phyloP scores from a whole-genome alignment of 2,113 vertebrate genomes.

The Saguinus imperator region DNA sequence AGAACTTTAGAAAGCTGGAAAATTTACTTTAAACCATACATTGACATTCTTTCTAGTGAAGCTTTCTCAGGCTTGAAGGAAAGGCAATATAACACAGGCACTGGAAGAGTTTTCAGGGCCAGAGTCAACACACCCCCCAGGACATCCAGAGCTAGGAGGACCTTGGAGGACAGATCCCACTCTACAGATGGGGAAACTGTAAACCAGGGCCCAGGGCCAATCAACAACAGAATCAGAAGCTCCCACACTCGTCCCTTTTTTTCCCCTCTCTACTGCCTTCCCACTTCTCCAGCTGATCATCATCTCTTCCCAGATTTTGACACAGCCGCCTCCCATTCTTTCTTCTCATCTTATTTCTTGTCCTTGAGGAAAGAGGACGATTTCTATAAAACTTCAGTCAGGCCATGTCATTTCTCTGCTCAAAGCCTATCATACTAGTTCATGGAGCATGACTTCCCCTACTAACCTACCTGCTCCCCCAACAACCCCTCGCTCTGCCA shows the following conservation, averaged over 20 bases:
- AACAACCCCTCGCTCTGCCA: not conserved
- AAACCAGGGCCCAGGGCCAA: not conserved
- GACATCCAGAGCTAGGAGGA: not conserved
- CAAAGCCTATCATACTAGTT: not conserved
- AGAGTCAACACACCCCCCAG: not conserved
- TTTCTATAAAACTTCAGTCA: not conserved
- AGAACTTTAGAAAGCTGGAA: conserved; percentile 36
- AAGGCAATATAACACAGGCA: not conserved
- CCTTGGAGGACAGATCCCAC: not conserved
- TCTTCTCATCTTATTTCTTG: not conserved
- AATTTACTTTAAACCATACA: conserved; percentile 18
- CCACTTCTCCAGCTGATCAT: too few relatives aligned
- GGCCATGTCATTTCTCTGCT: not conserved
- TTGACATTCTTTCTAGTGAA: conserved; percentile 30
- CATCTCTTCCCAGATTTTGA: not conserved
- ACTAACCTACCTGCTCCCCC: not conserved
- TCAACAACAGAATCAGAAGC: not conserved
- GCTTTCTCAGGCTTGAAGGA: conserved; percentile 10
- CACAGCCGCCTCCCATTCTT: not conserved
- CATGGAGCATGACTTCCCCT: fast-evolving
- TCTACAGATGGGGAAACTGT: not conserved
- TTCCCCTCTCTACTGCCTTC: not conserved
- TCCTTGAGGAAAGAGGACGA: not conserved
- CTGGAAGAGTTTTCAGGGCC: not conserved
- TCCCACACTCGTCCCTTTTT: not conserved